Evolutionary conservation across 2,888 invertebrate genomes (phyloP).

Genomic region (Synanthedon tipuliformis): DNA sequence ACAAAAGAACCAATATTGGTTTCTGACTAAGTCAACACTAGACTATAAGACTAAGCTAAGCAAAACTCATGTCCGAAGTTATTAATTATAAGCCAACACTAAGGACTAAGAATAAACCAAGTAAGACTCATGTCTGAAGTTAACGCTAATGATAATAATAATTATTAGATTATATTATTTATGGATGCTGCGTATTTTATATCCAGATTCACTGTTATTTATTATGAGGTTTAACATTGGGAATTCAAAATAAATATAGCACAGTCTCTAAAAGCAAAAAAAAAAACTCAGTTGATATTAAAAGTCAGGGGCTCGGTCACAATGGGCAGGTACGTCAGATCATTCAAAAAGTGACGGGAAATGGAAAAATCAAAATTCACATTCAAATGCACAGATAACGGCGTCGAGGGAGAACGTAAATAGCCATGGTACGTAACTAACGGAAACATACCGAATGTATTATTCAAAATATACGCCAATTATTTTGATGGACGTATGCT

Average conservation of each 20-base stretch:
- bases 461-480: neutral
- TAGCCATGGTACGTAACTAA: conserved; percentile 18
- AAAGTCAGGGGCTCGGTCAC: conserved; percentile 34
- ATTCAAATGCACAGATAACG: conserved; percentile 39
- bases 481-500: neutral
- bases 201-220: too few relatives aligned
- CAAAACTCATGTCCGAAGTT: too few relatives aligned
- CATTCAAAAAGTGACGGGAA: conserved; percentile 48
- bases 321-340: conserved; percentile 31
- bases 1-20: too few relatives aligned
- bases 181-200: too few relatives aligned
- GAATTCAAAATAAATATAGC: neutral
- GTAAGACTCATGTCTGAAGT: too few relatives aligned
- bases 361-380: conserved; percentile 57
- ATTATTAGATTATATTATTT: too few relatives aligned
- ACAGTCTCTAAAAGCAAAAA: conserved; percentile 21
- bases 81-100: too few relatives aligned
- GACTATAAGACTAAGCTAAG: too few relatives aligned
- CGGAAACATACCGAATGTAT: conserved; percentile 4
- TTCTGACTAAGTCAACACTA: too few relatives aligned
- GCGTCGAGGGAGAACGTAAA: conserved; percentile 8
- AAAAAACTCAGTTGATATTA: conserved; percentile 33
- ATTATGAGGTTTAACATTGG: neutral
- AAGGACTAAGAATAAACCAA: too few relatives aligned
- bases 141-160: too few relatives aligned